Percentiles rank a stretch among this genome's conserved stretches.
phyloP scores from a whole-genome alignment of 2,888 invertebrate species.

The Petrophora chlorosata region DNA sequence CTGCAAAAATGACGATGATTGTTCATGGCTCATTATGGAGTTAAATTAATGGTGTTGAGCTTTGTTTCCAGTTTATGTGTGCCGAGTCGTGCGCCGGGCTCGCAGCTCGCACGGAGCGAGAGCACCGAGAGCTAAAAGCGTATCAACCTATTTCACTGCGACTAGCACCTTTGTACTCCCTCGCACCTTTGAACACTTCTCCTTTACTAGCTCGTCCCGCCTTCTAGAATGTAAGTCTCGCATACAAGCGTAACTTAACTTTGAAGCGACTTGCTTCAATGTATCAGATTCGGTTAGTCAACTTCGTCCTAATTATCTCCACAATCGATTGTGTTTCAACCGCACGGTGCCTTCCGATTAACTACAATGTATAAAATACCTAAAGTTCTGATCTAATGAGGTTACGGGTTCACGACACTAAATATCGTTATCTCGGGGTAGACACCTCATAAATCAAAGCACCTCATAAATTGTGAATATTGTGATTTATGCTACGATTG shows the following conservation, averaged over 20 bases:
- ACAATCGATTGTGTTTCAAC: background rate
- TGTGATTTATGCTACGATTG: background rate
- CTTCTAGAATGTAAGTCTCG: background rate
- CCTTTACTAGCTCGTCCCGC: background rate
- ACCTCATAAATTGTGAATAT: no score
- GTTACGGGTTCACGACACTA: background rate
- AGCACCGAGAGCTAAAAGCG: background rate
- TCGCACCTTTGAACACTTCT: constrained; percentile 3
- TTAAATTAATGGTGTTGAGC: constrained; percentile 67
- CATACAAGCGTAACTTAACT: background rate
- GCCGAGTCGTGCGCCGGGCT: constrained; percentile 42
- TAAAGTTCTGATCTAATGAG: background rate
- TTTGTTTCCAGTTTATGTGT: constrained; percentile 60
- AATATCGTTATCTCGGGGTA: background rate
- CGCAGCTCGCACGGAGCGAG: constrained; percentile 45
- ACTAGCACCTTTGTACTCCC: background rate
- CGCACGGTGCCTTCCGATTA: background rate
- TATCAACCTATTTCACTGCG: background rate
- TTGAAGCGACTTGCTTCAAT: background rate
- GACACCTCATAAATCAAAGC: no score
- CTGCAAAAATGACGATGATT: constrained; percentile 73
- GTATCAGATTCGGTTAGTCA: background rate
- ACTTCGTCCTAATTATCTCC: background rate
- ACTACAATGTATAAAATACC: background rate
- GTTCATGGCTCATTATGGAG: constrained; percentile 79